Evolutionary conservation across 1,140 invertebrate species (phyloP).

Genomic region (Samia ricini): DNA sequence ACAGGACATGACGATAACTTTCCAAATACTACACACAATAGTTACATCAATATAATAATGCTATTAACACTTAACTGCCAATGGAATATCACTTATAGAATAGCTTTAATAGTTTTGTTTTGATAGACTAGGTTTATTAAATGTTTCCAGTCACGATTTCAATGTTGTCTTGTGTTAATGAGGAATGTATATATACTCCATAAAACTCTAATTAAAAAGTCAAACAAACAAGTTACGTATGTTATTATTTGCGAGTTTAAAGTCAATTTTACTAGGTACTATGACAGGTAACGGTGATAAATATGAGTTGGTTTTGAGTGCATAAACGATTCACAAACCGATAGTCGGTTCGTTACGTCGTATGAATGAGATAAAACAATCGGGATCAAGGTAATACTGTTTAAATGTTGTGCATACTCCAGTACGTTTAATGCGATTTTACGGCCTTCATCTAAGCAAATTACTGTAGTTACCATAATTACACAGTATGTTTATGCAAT

Average conservation of each 20-base stretch:
- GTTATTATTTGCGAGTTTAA: too few species aligned
- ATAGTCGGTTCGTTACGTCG: conserved; percentile 49
- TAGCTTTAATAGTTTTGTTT: not conserved
- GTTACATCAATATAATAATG: too few species aligned
- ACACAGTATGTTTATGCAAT: not conserved
- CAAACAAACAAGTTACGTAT: not conserved
- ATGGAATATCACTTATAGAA: not conserved
- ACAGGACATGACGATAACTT: too few species aligned
- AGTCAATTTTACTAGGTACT: too few species aligned
- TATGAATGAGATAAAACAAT: conserved; percentile 52
- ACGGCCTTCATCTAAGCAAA: conserved; percentile 17
- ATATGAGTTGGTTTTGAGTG: not conserved
- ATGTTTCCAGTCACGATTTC: not conserved
- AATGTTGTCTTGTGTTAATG: not conserved
- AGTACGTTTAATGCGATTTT: not conserved
- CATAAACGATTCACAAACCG: conserved; percentile 30
- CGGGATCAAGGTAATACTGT: conserved; percentile 54
- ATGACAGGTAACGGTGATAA: not conserved
- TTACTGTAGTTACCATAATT: conserved; percentile 6
- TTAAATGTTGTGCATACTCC: conserved; percentile 6
- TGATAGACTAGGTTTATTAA: not conserved
- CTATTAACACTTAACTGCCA: not conserved
- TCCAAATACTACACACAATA: too few species aligned
- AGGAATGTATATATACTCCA: not conserved
- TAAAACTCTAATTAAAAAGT: not conserved